Evolutionary conservation across 2,797 vertebrate species (phyloP).

Genomic region (Scyliorhinus canicula): DNA sequence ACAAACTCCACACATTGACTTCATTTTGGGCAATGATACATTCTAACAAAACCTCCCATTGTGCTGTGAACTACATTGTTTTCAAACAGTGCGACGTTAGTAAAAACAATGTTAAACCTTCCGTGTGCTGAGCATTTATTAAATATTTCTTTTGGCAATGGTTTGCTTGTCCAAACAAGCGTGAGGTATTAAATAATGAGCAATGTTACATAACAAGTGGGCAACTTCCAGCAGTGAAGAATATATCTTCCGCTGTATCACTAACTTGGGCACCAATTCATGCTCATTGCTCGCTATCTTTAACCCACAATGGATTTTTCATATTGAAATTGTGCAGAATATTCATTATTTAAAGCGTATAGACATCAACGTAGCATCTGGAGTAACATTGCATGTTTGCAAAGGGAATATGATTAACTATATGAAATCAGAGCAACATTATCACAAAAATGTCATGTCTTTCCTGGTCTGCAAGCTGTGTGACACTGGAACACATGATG

Average conservation of each 20-base stretch:
- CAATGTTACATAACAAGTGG: neutral
- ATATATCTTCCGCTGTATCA: neutral
- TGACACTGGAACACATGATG: neutral
- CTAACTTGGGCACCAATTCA: neutral
- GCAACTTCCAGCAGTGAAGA: neutral
- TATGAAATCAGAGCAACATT: neutral
- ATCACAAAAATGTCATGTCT: neutral
- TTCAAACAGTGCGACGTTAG: conserved; percentile 4
- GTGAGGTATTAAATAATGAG: conserved; percentile 33
- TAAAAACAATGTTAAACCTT: conserved; percentile 30
- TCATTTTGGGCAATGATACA: conserved; percentile 16
- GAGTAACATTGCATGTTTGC: too few relatives aligned
- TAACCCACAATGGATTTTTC: neutral
- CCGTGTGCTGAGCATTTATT: conserved; percentile 37
- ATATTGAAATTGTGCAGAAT: neutral
- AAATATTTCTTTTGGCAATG: conserved; percentile 29
- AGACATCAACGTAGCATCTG: neutral
- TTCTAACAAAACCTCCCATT: conserved; percentile 38
- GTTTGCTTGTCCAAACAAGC: neutral
- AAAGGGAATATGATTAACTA: neutral
- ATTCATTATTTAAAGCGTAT: neutral
- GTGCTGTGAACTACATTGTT: conserved; percentile 36
- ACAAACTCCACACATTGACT: conserved; percentile 37
- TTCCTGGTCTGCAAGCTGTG: neutral
- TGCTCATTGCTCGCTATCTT: neutral